phyloP scores from a whole-genome alignment of 2,888 invertebrate genomes.

The Cerastis rubricosa region DNA sequence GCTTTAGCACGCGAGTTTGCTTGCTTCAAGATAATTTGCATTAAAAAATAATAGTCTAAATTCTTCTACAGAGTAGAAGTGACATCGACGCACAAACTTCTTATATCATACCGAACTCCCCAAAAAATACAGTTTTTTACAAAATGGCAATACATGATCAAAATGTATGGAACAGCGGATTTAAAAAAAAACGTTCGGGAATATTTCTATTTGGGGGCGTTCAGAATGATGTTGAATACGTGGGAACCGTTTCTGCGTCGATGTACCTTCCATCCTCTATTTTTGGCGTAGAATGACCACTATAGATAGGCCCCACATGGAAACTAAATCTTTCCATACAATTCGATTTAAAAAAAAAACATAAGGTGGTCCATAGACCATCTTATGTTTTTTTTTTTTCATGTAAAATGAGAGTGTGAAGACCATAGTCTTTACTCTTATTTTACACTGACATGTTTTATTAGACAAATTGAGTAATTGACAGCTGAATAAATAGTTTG shows the following conservation, averaged over 20 bases:
- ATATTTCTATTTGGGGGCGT: background rate
- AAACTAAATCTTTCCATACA: background rate
- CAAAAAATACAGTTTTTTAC: background rate
- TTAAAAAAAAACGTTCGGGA: background rate
- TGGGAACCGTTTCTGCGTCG: background rate
- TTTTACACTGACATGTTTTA: background rate
- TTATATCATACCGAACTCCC: background rate
- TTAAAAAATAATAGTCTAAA: constrained; percentile 48
- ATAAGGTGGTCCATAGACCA: constrained; percentile 18
- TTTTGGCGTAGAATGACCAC: constrained; percentile 15
- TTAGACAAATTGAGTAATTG: background rate
- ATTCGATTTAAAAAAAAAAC: constrained; percentile 27
- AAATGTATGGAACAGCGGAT: background rate
- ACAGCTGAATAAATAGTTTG: background rate
- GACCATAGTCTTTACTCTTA: constrained; percentile 3
- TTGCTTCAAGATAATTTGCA: constrained; percentile 56
- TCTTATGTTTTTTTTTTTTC: too few relatives aligned
- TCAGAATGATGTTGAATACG: background rate
- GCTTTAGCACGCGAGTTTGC: constrained; percentile 55
- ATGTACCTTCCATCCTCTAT: background rate
- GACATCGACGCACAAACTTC: background rate
- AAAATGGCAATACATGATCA: background rate
- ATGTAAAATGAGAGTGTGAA: too few relatives aligned
- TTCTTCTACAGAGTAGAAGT: background rate
- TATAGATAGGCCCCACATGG: constrained; percentile 7